Base-by-base conservation (phyloP, 2,113 vertebrate species). In the Addax nasomaculatus region DNA sequence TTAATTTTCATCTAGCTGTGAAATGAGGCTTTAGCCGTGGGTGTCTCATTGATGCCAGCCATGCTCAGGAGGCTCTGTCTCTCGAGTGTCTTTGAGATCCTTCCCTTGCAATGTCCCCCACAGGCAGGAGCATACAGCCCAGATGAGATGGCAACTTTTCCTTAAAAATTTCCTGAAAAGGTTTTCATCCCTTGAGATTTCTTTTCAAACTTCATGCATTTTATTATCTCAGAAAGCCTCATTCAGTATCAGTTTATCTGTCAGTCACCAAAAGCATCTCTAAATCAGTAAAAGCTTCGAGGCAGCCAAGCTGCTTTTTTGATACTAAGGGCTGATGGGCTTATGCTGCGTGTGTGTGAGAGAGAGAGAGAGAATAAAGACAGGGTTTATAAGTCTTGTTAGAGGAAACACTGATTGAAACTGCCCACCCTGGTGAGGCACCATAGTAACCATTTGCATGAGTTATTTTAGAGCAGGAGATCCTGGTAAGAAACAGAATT, bases 1-100 rank as follows among this genome's bases (percentile, higher is more conserved):
- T 97, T 97, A 92, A 95, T 97, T 97, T 97, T 95, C 67, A 92
- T 97, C 89, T 92, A 90, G 76, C 92, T 96, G 89, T 97, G 97
- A 97, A 90, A 83, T 90, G 87, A 96, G 43, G 36, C 70, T 90
- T 96, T 51, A 90, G 27, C 95, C 55, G 1, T 95, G 85, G 90
- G 91, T 91, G 78, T 90, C 81, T 94, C 95, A 84, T 21, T 84
- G 93, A 90, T 87, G 45, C 70, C 84, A 80, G 93, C 84, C 3
- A 0, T 83, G 64, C 84, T 89, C 78, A 58, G 95, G 87, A 95
- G 80, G 51, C 49, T 85, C 79, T 70, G 64, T 57, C 89, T 85
- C 60, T 47, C 8, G 5, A 53, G 51, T 43, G 67, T 91, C 90
- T 96, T 93, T 64, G 93, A 93, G 76, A 88, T 70, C 29, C 33